These are phyloP conservation scores for Mungos mungo DNA, from an alignment of 2,113 vertebrate species.

Conservation along the genomic window DNA sequence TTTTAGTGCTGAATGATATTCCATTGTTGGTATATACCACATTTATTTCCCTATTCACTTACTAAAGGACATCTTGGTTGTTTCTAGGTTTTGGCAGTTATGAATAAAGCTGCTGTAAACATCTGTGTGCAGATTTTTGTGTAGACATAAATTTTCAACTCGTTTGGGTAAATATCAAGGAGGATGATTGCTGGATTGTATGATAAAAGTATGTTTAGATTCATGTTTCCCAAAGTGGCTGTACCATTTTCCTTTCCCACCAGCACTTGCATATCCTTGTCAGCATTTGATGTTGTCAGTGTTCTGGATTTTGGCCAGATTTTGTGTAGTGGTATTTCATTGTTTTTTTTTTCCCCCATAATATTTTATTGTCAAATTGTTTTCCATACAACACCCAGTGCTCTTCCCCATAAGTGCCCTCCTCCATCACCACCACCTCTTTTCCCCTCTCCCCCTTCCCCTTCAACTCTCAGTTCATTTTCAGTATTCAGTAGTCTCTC, in stretches of 20 bases:
- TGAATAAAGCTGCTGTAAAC: not conserved
- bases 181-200: not conserved
- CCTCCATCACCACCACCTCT: too few species aligned
- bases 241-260: not conserved
- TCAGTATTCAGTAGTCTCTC: too few species aligned
- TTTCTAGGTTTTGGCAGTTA: not conserved
- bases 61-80: not conserved
- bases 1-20: not conserved
- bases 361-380: too few species aligned
- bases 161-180: too few species aligned
- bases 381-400: too few species aligned
- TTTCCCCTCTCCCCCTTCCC: too few species aligned
- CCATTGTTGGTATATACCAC: not conserved
- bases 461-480: too few species aligned
- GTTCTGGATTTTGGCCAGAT: not conserved
- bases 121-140: too few species aligned
- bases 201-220: not conserved
- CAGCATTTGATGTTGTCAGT: not conserved
- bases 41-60: not conserved
- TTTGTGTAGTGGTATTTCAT: too few species aligned
- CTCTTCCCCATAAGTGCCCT: too few species aligned
- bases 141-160: too few species aligned
- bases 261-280: not conserved
- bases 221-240: not conserved
- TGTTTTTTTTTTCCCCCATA: too few species aligned